A percentile compares a stretch with the other conserved stretches of the same genome.
Evolutionary conservation across 2,888 invertebrate genomes (phyloP).

Genomic region (Hesperia comma): DNA sequence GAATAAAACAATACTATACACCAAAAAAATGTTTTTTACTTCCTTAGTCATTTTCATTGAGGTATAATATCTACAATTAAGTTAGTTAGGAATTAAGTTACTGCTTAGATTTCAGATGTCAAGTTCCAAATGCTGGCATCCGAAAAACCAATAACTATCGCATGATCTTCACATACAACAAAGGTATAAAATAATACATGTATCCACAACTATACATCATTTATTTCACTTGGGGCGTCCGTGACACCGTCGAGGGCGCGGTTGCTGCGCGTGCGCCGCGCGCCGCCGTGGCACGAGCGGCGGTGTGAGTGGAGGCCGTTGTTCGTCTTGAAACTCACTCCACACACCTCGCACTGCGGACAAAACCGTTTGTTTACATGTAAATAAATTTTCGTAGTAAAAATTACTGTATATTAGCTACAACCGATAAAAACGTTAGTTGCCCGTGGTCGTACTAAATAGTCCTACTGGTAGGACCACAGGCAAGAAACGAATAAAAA

Average conservation of each 20-base stretch:
- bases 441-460: too few relatives aligned
- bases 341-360: conserved; percentile 61
- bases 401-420: too few relatives aligned
- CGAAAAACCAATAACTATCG: too few relatives aligned
- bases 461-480: too few relatives aligned
- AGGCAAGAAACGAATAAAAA: too few relatives aligned
- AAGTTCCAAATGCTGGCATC: too few relatives aligned
- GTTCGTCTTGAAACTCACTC: conserved; percentile 60
- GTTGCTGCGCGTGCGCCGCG: conserved; percentile 42
- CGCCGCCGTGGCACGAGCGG: conserved; percentile 52
- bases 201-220: neutral
- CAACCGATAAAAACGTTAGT: too few relatives aligned
- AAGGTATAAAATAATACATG: neutral
- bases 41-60: too few relatives aligned
- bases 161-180: neutral
- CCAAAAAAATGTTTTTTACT: neutral
- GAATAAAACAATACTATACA: neutral
- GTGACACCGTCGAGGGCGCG: conserved; percentile 38
- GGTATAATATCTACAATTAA: too few relatives aligned
- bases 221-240: neutral
- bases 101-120: too few relatives aligned
- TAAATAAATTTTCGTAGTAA: too few relatives aligned
- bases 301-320: conserved; percentile 64
- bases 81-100: too few relatives aligned
- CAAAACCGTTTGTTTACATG: conserved; percentile 1